Evolutionary conservation across 2,797 vertebrate species (phyloP), one percentile per base, ranked within the genome.

Genomic region (Characodon lateralis): DNA sequence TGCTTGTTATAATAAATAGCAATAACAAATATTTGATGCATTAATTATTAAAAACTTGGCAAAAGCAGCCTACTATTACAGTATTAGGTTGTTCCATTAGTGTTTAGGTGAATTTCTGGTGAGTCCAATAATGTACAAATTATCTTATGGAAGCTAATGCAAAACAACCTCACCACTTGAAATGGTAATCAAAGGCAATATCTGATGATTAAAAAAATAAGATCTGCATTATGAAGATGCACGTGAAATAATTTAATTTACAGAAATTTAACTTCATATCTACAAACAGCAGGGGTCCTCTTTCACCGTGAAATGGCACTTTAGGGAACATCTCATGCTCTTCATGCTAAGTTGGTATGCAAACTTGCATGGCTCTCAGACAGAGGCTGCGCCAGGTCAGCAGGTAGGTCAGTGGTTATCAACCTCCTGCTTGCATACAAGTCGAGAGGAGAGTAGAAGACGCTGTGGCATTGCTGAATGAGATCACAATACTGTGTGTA

Each of bases 371-470:
- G 71, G 50, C 63, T 78, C 35, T 2, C 50, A 43, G 35, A 65
- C 12, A 2, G 59, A 35, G 24, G 66, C 61, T 66, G 50, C 20
- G 35, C n/a, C 53, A 26, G 35, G 77, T 78, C 48, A 78, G 16
- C 59, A 43, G 71, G 50, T 65, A 46, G 59, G 61, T 56, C 77
- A 39, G 8, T 56, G 39, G 39, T 73, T 66, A 68, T 68, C 53
- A 50, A 39, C 8, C 20, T 59, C 39, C 41, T 69, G 22, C 65
- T 58, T 41, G 59, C 28, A 55, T 28, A 39, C 14, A 12, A 28
- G 18, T 28, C 55, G 12, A n/a, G 22, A 39, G 20, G 43, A 71
- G 14, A 50, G 43, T 13, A 69, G 13, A 22, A 12, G 14, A 70
- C 10, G 22, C 41, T 50, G 28, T 70, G 51, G 51, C 53, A 22